These are phyloP conservation scores for Thera britannica DNA, from an alignment of 2,888 invertebrate genomes.

Conservation along the genomic window DNA sequence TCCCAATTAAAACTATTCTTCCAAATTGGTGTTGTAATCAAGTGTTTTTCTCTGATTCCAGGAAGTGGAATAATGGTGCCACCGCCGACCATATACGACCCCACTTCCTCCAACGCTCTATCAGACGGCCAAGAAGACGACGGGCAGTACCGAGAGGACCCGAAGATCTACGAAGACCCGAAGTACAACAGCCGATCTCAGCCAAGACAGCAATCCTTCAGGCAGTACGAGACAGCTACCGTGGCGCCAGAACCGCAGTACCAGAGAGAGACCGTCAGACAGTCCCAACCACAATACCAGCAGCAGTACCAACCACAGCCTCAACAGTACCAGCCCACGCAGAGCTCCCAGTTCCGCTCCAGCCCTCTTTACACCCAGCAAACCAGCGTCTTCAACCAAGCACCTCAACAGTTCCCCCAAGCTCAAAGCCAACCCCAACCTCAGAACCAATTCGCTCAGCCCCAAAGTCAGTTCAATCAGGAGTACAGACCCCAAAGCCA, in stretches of 20 bases:
- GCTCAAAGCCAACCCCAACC: conserved; percentile 62
- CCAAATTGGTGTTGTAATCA: background rate
- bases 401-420: conserved; percentile 67
- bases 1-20: conserved; percentile 11
- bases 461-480: conserved; percentile 48
- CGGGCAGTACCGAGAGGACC: conserved; percentile 94
- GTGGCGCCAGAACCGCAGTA: conserved; percentile 35
- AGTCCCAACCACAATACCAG: conserved; percentile 42
- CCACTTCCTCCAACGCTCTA: conserved; percentile 74
- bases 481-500: conserved; percentile 49
- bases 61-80: conserved; percentile 90
- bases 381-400: conserved; percentile 61
- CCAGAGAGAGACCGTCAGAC: conserved; percentile 40
- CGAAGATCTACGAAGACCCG: conserved; percentile 90
- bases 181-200: conserved; percentile 76
- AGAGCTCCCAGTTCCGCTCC: conserved; percentile 48
- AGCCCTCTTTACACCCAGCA: conserved; percentile 56
- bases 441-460: conserved; percentile 72
- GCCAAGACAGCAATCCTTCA: conserved; percentile 33
- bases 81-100: conserved; percentile 89
- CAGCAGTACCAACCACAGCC: conserved; percentile 45
- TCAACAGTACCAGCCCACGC: conserved; percentile 44
- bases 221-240: conserved; percentile 39
- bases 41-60: conserved; percentile 51
- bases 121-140: conserved; percentile 90